Evolutionary conservation across 1,140 invertebrate genomes (phyloP), one percentile per base, ranked within the genome.

Genomic region (Andrena cerasifolii): DNA sequence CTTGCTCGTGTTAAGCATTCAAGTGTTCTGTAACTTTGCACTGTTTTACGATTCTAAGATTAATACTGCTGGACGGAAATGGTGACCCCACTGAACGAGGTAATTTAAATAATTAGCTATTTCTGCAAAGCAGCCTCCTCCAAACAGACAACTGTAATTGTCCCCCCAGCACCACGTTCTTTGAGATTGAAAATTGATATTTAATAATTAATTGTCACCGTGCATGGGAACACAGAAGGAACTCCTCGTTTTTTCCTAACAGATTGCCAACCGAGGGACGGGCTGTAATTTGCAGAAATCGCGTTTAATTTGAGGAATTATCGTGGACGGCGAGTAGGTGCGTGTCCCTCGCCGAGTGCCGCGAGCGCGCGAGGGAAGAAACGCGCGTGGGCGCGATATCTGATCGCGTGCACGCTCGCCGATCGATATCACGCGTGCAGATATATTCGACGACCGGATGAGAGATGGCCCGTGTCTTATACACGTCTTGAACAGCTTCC

Each of bases 401-500:
- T 78, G 76, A 77, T 71, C 31, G 75, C 67, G 75, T 77, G 75
- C 56, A 47, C 56, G 56, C 73, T 43, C 65, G 21, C 12, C 40
- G 66, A 77, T 77, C 75, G 75, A 77, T 77, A 76, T 67, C 73
- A 59, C 24, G 21, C 62, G 10, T 7, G 40, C 51, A 58, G 73
- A 75, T 77, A 77, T 77, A 62, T 77, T 77, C 67, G 81, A 83
- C 56, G 67, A 47, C 47, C 54, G 56, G 56, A 76, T 72, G 66
- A 83, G 66, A 65, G 67, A 63, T 82, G 81, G 65, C 53, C 63
- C 12, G 43, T 83, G 73, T 76, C 73, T 36, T 53, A 36, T 14
- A 59, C 73, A 47, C 28, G 51, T 67, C 28, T 21, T 28, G 53
- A 47, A 28, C 62, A 76, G 73, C 65, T 76, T 68, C 73, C 65